These are phyloP conservation scores for Trichomalopsis sarcophagae DNA, from an alignment of 1,140 invertebrate genomes.

Conservation along the genomic window DNA sequence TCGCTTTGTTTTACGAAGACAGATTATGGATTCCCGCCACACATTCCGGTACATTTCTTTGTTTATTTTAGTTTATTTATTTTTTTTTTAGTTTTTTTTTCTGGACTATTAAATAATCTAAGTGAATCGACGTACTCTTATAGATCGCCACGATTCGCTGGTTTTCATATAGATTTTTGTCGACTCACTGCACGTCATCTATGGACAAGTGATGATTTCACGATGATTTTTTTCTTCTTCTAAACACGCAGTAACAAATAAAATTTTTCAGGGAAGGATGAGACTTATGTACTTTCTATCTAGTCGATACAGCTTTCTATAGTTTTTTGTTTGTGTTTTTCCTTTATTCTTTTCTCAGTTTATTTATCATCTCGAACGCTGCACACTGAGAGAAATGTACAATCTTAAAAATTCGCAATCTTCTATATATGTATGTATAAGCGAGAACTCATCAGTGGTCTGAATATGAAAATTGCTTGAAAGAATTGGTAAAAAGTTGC, in stretches of 20 bases:
- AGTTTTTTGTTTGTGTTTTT: constrained; percentile 29
- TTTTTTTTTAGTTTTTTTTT: constrained; percentile 27
- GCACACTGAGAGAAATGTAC: constrained; percentile 47
- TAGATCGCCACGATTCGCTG: constrained; percentile 20
- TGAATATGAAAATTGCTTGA: constrained; percentile 42
- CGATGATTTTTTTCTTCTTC: constrained; percentile 43
- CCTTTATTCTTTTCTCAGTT: constrained; percentile 40
- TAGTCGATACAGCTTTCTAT: constrained; percentile 41
- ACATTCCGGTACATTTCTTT: constrained; percentile 39
- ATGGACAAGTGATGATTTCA: constrained; percentile 49
- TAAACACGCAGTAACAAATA: constrained; percentile 53
- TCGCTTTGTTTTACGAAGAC: constrained; percentile 49
- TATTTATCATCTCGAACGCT: constrained; percentile 34
- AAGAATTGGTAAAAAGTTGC: constrained; percentile 48
- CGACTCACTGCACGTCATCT: constrained; percentile 34
- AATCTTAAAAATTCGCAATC: constrained; percentile 38
- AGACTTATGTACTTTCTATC: constrained; percentile 44
- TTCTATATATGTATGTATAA: constrained; percentile 34
- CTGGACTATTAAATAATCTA: constrained; percentile 39
- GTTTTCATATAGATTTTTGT: constrained; percentile 28
- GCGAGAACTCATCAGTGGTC: constrained; percentile 34
- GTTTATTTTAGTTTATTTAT: constrained; percentile 12
- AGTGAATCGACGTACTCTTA: constrained; percentile 32
- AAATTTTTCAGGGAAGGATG: constrained; percentile 46
- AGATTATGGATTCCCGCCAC: constrained; percentile 31